Conservation (phyloP, 2,113 vertebrate species). For the Electrona antarctica region DNA sequence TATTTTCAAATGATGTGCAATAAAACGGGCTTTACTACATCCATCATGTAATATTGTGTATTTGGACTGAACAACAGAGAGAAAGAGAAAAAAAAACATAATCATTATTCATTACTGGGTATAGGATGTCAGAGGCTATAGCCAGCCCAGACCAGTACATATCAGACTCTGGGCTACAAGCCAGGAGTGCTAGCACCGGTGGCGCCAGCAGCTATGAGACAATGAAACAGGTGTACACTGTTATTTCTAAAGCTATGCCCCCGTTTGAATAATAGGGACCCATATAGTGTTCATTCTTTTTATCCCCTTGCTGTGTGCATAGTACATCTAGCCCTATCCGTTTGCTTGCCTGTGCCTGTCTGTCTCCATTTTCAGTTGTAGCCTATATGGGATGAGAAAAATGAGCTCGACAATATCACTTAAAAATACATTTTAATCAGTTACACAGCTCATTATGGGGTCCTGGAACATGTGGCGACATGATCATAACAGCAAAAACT, state of each 20-base stretch:
- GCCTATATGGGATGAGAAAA: not conserved
- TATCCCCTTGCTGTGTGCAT: not conserved
- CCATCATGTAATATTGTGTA: no score
- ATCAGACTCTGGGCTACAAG: slow-evolving; percentile 27
- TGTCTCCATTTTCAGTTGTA: not conserved
- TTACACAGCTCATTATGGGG: slow-evolving; percentile 47
- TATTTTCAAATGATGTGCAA: no score
- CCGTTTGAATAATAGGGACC: not conserved
- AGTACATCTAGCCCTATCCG: no score
- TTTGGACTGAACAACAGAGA: no score
- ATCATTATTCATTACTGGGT: not conserved
- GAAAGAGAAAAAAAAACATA: no score
- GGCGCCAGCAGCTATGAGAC: slow-evolving; percentile 34
- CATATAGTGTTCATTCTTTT: slow-evolving; percentile 9
- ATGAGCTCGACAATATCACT: slow-evolving; percentile 15
- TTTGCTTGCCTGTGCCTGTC: not conserved
- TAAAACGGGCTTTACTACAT: no score
- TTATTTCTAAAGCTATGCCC: slow-evolving; percentile 7
- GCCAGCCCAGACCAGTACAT: slow-evolving; percentile 1
- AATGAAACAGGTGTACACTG: slow-evolving; percentile 41
- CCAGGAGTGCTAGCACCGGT: not conserved
- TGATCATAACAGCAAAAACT: slow-evolving; percentile 20
- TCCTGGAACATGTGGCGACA: slow-evolving; percentile 24
- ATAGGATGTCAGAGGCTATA: not conserved
- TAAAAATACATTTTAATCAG: slow-evolving; percentile 61